A percentile compares a stretch with the other conserved stretches of the same genome.
These are phyloP conservation scores for Stegophylla sp. DNA, from an alignment of 2,888 invertebrate genomes.

Conservation along the genomic window DNA sequence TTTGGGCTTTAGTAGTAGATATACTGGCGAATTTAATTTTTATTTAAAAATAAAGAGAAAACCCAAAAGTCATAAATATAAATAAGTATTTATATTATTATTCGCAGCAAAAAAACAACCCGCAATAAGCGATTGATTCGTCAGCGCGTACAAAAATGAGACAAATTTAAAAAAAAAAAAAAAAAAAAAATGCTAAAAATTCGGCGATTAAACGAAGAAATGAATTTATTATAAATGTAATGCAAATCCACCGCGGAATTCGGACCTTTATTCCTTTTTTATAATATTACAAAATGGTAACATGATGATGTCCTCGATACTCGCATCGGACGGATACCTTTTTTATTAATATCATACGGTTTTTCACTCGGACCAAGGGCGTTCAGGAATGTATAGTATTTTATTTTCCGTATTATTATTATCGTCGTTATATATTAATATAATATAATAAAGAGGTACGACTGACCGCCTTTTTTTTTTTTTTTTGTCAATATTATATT, in stretches of 20 bases:
- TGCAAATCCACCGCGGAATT: background rate
- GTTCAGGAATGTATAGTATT: conserved; percentile 20
- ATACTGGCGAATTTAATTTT: background rate
- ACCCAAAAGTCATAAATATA: too few species aligned
- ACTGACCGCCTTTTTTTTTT: too few species aligned
- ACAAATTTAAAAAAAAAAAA: background rate
- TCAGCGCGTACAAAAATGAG: background rate
- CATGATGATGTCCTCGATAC: conserved; percentile 28
- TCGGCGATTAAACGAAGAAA: conserved; percentile 15
- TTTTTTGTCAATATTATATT: too few species aligned
- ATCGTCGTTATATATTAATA: too few species aligned
- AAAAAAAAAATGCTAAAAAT: conserved; percentile 27
- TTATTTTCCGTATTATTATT: too few species aligned
- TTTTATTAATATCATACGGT: background rate
- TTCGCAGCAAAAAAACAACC: background rate
- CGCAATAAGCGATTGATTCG: background rate
- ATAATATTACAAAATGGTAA: conserved; percentile 49
- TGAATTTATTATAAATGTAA: conserved; percentile 17
- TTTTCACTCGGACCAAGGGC: too few species aligned
- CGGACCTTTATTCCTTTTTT: conserved; percentile 31
- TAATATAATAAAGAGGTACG: too few species aligned
- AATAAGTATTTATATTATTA: too few species aligned
- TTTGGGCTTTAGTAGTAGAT: too few species aligned
- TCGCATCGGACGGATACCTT: background rate
- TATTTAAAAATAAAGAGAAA: background rate